Conservation (phyloP, 2,113 vertebrate genomes). For the Entomyzon cyanotis region DNA sequence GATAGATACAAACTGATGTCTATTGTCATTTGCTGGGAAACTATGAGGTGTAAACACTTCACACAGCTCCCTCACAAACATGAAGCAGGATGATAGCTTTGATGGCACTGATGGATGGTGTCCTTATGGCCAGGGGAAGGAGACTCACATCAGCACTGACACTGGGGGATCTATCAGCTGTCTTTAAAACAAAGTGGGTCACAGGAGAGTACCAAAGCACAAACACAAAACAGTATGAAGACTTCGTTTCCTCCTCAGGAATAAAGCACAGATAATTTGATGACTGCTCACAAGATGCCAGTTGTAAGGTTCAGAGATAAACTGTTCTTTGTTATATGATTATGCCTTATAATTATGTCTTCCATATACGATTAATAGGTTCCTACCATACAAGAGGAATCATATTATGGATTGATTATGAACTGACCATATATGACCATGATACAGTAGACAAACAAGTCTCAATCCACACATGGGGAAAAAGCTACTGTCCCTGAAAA, state of each 20-base stretch:
- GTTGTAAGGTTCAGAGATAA: background rate
- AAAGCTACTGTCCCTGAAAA: background rate
- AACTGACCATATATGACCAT: background rate
- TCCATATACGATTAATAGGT: background rate
- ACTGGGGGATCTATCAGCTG: background rate
- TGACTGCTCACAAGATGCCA: background rate
- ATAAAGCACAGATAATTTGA: background rate
- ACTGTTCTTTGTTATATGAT: background rate
- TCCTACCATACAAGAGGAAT: background rate
- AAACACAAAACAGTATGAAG: background rate
- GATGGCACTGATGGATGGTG: constrained; percentile 47
- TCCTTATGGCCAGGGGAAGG: constrained; percentile 28
- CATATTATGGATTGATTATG: background rate
- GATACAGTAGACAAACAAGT: background rate
- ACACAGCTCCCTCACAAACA: background rate
- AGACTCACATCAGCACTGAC: background rate
- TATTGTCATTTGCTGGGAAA: constrained; percentile 42
- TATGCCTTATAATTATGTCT: background rate
- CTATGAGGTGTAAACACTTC: constrained; percentile 26
- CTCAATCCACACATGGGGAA: background rate
- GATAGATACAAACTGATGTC: constrained; percentile 33
- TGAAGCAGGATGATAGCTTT: background rate
- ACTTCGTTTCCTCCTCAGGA: background rate
- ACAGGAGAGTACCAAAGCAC: background rate
- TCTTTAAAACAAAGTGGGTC: background rate